phyloP scores from a whole-genome alignment of 2,113 vertebrate genomes.

The Ia io region DNA sequence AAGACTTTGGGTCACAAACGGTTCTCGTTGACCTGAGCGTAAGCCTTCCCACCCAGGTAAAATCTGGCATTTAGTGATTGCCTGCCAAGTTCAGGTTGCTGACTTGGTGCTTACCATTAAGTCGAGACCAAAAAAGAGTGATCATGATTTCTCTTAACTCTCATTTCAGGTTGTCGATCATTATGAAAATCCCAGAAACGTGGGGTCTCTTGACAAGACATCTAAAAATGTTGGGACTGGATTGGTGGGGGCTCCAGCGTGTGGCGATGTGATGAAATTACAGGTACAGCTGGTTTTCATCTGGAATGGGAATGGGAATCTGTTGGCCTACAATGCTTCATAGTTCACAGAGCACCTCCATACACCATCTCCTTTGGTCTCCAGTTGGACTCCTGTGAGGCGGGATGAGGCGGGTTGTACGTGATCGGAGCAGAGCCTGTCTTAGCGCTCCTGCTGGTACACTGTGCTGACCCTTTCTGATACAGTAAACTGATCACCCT shows the following conservation, averaged over 20 bases:
- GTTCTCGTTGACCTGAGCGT: neutral
- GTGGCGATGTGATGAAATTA: conserved; percentile 98
- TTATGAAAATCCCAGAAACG: conserved; percentile 97
- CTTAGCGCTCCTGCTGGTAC: neutral
- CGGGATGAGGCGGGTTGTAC: neutral
- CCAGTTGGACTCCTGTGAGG: neutral
- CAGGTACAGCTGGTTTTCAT: conserved; percentile 84
- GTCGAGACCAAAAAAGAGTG: too few relatives aligned
- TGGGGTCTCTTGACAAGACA: conserved; percentile 92
- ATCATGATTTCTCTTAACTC: neutral
- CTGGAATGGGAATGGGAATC: neutral
- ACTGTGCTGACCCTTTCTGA: neutral
- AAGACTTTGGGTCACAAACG: neutral
- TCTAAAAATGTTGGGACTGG: conserved; percentile 96
- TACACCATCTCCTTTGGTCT: neutral
- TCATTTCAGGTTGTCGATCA: conserved; percentile 94
- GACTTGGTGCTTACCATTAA: neutral
- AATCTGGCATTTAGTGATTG: neutral
- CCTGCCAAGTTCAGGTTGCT: neutral
- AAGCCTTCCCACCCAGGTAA: neutral
- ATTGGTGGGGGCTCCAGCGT: conserved; percentile 95
- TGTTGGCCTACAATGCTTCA: neutral
- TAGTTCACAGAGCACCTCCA: neutral
- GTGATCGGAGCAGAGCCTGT: neutral
- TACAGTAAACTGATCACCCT: neutral